phyloP scores from a whole-genome alignment of 2,888 invertebrate genomes.

The Druceiella hillmani region DNA sequence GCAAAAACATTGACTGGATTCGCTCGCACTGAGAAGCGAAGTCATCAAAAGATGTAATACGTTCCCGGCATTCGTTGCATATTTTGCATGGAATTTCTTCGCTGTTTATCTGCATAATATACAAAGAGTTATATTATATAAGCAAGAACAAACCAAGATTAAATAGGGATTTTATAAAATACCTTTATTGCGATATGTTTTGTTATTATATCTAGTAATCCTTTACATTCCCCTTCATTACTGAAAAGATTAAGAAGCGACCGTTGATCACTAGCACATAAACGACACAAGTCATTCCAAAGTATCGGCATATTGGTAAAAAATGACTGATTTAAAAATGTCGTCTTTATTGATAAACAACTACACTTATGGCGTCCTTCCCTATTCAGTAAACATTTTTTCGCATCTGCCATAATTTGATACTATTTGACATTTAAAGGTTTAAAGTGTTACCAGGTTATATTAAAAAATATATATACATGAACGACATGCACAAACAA shows the following conservation, averaged over 20 bases:
- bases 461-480: too few species aligned
- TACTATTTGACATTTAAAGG: too few species aligned
- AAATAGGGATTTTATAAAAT: too few species aligned
- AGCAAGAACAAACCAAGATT: too few species aligned
- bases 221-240: constrained; percentile 13
- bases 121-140: background rate
- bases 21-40: constrained; percentile 13
- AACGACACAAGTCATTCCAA: constrained; percentile 14
- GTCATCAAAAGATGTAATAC: constrained; percentile 11
- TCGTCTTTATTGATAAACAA: too few species aligned
- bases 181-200: constrained; percentile 16
- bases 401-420: too few species aligned
- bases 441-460: too few species aligned
- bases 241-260: constrained; percentile 12
- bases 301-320: constrained; percentile 14
- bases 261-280: constrained; percentile 12
- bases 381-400: too few species aligned
- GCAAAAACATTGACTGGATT: constrained; percentile 11
- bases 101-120: constrained; percentile 4
- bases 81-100: constrained; percentile 12
- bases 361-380: too few species aligned
- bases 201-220: constrained; percentile 12
- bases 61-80: constrained; percentile 13
- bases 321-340: too few species aligned
- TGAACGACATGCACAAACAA: too few species aligned